phyloP scores from a whole-genome alignment of 23 tunicate species.

The Diplosoma virens region DNA sequence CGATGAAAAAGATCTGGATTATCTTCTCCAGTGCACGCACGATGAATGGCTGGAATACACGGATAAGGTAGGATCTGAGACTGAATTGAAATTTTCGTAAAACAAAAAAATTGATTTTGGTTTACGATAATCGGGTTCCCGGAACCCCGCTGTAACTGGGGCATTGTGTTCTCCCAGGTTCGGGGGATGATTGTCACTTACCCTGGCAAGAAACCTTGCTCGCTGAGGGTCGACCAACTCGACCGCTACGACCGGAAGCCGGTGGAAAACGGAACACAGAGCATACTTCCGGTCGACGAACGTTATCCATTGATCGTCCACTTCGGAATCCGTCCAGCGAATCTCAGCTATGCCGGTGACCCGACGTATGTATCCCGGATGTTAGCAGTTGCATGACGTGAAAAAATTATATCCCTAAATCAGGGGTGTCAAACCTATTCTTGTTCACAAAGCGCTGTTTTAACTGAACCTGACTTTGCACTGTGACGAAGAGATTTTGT shows the following conservation, averaged over 20 bases:
- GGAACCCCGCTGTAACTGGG: too few relatives aligned
- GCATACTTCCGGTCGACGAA: constrained; percentile 45
- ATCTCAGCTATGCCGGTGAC: constrained; percentile 95
- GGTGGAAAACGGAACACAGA: constrained; percentile 31
- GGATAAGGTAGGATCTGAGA: constrained; percentile 27
- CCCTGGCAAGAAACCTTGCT: constrained; percentile 94
- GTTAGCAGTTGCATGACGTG: too few relatives aligned
- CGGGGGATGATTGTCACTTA: constrained; percentile 94
- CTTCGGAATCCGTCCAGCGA: constrained; percentile 97
- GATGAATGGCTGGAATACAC: constrained; percentile 72
- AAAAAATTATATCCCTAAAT: too few relatives aligned
- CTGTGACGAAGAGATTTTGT: too few relatives aligned
- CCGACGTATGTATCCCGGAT: constrained; percentile 70
- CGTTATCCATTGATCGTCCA: constrained; percentile 92
- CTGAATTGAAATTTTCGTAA: too few relatives aligned
- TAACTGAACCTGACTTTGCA: too few relatives aligned
- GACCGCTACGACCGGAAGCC: constrained; percentile 76
- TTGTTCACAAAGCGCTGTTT: too few relatives aligned
- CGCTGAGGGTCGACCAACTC: constrained; percentile 84
- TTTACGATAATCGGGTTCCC: too few relatives aligned
- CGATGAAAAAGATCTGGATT: constrained; percentile 49
- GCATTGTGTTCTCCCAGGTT: constrained; percentile 41
- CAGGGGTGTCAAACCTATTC: too few relatives aligned
- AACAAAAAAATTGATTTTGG: too few relatives aligned
- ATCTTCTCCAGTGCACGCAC: constrained; percentile 59